Evolutionary conservation across 2,113 vertebrate genomes (phyloP).

Genomic region (Caloenas nicobarica): DNA sequence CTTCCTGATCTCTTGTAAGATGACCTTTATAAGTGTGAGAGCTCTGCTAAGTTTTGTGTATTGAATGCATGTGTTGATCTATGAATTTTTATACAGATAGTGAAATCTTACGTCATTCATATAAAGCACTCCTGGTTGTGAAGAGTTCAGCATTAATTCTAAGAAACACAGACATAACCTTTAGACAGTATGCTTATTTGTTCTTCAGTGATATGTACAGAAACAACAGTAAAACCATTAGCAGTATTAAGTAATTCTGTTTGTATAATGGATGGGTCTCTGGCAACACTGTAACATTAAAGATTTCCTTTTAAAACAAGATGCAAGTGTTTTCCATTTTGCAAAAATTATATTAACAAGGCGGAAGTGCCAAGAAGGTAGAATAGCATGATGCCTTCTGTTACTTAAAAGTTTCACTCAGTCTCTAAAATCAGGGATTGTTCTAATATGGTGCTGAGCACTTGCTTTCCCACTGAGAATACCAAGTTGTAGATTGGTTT

Average conservation of each 20-base stretch:
- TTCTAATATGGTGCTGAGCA: not conserved
- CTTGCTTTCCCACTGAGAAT: not conserved
- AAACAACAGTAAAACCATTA: not conserved
- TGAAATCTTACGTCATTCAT: not conserved
- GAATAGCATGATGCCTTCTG: not conserved
- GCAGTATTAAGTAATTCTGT: not conserved
- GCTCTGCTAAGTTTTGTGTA: rapidly evolving
- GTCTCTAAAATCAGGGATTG: not conserved
- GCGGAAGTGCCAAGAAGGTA: not conserved
- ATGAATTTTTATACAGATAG: rapidly evolving
- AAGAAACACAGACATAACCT: not conserved
- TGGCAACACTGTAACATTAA: not conserved
- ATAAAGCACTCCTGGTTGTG: not conserved
- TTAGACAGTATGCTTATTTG: not conserved
- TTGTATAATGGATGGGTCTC: not conserved
- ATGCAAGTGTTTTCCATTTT: not conserved
- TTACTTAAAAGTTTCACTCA: not conserved
- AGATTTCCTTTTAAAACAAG: not conserved
- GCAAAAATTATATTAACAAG: not conserved
- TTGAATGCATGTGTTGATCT: not conserved
- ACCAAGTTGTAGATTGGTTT: not conserved
- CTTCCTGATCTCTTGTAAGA: too few relatives aligned
- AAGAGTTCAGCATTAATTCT: not conserved
- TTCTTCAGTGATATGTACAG: not conserved
- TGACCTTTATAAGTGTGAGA: not conserved